Evolutionary conservation across 2,113 vertebrate species (phyloP), one percentile per base, ranked within the genome.

Genomic region (Tapirus terrestris): DNA sequence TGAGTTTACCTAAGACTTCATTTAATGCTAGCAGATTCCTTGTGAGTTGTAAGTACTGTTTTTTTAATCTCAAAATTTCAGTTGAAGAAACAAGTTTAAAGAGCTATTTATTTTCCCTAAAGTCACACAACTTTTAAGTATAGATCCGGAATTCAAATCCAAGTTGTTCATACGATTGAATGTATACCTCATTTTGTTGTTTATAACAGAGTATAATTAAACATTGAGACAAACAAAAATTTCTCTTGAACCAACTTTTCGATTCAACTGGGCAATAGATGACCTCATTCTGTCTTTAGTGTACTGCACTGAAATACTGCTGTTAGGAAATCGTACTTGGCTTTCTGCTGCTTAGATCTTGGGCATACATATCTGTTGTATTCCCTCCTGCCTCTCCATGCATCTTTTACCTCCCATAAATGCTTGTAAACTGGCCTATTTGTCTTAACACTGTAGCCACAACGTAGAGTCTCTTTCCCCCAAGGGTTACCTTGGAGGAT

Each of bases 51-150:
- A 85, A 33, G 13, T 68, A 43, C 11, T 56, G 12, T 43, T 75
- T 81, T 79, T 89, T 96, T 73, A 16, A 43, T 76, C 9, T 92
- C 72, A 89, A 20, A 33, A 70, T 94, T 85, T 20, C 33, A 77
- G 21, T 77, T 53, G 36, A 67, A 90, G 48, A 91, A 79, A 94
- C 17, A 94, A 31, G 9, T 91, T 94, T 89, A 36, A 93, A 79
- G 21, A 45, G 14, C 16, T 61, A 76, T 82, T 5, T 90, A 53
- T 86, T 92, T 94, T 77, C 4, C 31, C 81, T 76, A 3, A 58
- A 89, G 4, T 85, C 18, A 63, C 3, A 68, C 7, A 90, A 17
- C 27, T 89, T 81, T 80, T 48, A 94, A 63, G 60, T 58, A 7
- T 39, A 85, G 58, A 75, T 87, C 12, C 2, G 20, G 51, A 85